These are phyloP conservation scores for Mactra quadrangularis DNA, from an alignment of 1,140 invertebrate species.

Conservation along the genomic window DNA sequence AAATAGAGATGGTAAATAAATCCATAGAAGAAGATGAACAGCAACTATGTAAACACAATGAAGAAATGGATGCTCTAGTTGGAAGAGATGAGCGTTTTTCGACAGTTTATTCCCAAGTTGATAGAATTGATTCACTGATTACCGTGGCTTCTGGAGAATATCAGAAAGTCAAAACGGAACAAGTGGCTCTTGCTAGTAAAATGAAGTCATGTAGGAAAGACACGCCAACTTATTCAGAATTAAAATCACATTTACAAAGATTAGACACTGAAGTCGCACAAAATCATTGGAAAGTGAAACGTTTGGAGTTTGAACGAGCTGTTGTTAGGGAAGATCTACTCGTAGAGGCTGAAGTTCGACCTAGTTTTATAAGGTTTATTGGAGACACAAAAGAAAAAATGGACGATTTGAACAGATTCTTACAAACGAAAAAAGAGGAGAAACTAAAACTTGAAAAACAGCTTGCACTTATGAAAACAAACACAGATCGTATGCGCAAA, in stretches of 20 bases:
- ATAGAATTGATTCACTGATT: constrained; percentile 55
- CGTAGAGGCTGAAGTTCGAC: constrained; percentile 68
- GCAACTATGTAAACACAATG: constrained; percentile 14
- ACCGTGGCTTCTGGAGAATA: constrained; percentile 34
- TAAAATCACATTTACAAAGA: constrained; percentile 34
- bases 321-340: constrained; percentile 65
- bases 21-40: constrained; percentile 42
- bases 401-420: constrained; percentile 35
- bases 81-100: constrained; percentile 55
- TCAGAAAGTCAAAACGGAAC: constrained; percentile 47
- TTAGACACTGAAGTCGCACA: constrained; percentile 54
- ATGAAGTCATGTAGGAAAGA: constrained; percentile 34
- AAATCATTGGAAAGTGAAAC: constrained; percentile 61
- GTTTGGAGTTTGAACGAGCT: constrained; percentile 66
- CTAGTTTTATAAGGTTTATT: constrained; percentile 70
- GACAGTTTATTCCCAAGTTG: constrained; percentile 41
- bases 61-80: constrained; percentile 46
- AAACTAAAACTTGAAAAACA: constrained; percentile 55
- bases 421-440: constrained; percentile 40
- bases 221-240: constrained; percentile 34
- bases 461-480: constrained; percentile 56
- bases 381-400: constrained; percentile 60
- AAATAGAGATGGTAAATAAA: constrained; percentile 31
- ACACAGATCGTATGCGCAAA: constrained; percentile 60
- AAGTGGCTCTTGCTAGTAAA: constrained; percentile 27